phyloP scores from a whole-genome alignment of 2,113 vertebrate species.

The Hippoglossus stenolepis region DNA sequence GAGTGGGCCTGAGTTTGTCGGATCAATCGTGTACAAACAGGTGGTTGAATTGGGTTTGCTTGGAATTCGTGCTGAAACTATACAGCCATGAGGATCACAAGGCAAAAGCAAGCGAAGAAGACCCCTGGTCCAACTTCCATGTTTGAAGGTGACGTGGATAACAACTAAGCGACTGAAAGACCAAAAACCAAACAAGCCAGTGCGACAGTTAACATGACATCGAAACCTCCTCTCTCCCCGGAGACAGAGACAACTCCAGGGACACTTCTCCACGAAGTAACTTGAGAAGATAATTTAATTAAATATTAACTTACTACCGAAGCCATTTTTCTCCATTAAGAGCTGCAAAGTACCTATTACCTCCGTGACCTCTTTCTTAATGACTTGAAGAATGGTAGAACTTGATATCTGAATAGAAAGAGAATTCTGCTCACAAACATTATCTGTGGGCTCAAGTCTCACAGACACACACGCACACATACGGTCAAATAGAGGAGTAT shows the following conservation, averaged over 20 bases:
- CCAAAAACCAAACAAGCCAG: not conserved
- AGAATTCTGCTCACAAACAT: not conserved
- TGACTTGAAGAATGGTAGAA: not conserved
- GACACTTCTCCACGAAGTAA: conserved; percentile 22
- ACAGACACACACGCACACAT: no score
- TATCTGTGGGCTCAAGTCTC: not conserved
- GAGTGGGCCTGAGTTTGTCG: no score
- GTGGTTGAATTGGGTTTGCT: no score
- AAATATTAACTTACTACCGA: conserved; percentile 43
- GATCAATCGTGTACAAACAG: no score
- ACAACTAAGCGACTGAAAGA: no score
- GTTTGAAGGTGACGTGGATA: no score
- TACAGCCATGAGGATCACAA: no score
- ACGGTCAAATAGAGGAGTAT: not conserved
- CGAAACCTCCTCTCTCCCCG: not conserved
- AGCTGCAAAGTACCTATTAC: conserved; percentile 56
- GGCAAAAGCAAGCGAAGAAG: no score
- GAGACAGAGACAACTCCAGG: not conserved
- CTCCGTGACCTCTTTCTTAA: conserved; percentile 49
- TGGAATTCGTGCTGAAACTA: no score
- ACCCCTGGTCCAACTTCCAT: not conserved
- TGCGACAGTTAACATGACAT: not conserved
- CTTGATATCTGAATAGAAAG: not conserved
- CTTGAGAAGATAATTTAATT: conserved; percentile 53
- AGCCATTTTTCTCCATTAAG: conserved; percentile 64